These are phyloP conservation scores for Lucilia sericata DNA, from an alignment of 1,140 invertebrate species.

Conservation along the genomic window DNA sequence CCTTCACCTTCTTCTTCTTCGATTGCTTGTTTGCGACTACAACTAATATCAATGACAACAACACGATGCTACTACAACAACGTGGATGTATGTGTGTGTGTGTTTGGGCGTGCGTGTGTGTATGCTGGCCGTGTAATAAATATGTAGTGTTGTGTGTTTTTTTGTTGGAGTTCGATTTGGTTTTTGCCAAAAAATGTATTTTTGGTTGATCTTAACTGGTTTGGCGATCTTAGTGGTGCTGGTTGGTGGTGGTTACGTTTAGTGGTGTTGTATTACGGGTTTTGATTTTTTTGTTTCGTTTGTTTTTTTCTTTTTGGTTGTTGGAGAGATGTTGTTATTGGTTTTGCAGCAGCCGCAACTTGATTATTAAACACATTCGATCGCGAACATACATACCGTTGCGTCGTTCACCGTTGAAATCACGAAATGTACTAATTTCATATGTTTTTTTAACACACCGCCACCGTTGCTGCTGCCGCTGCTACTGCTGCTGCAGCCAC, in stretches of 20 bases:
- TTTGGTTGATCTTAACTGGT: slow-evolving; percentile 33
- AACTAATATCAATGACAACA: background rate
- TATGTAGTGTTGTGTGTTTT: slow-evolving; percentile 30
- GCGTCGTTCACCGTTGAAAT: slow-evolving; percentile 68
- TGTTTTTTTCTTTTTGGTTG: slow-evolving; percentile 34
- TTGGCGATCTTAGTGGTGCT: slow-evolving; percentile 1
- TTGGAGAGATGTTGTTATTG: slow-evolving; percentile 41
- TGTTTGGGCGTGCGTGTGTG: background rate
- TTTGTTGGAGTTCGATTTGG: slow-evolving; percentile 39
- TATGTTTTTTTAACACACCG: slow-evolving; percentile 55
- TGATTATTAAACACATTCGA: slow-evolving; percentile 47
- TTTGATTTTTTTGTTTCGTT: background rate
- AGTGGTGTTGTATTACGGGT: slow-evolving; percentile 43
- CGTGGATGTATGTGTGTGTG: background rate
- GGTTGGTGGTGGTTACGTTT: background rate
- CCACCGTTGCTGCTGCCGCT: slow-evolving; percentile 29
- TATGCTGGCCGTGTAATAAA: background rate
- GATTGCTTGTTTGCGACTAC: background rate
- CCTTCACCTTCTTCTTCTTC: slow-evolving; percentile 36
- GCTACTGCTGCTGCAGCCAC: slow-evolving; percentile 29
- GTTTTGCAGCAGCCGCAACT: slow-evolving; percentile 55
- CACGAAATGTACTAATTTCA: slow-evolving; percentile 68
- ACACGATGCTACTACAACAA: slow-evolving; percentile 22
- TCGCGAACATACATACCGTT: slow-evolving; percentile 47
- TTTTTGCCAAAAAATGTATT: slow-evolving; percentile 34